Conservation (phyloP, 2,113 vertebrate genomes). For the Prochilodus magdalenae region DNA sequence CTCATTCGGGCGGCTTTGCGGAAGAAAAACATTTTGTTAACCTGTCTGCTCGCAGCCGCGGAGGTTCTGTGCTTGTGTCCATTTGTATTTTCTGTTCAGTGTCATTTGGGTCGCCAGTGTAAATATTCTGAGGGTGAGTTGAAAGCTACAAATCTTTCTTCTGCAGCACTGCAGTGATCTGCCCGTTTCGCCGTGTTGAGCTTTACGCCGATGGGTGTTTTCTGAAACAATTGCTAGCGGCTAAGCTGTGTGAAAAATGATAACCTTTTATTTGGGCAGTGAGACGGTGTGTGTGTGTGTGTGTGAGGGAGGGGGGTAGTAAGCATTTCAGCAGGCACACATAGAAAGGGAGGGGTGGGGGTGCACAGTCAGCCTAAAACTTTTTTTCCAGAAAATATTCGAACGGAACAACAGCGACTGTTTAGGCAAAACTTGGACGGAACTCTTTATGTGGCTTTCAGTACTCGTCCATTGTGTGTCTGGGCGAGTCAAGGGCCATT, state of each 20-base stretch:
- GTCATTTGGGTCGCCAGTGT: slow-evolving; percentile 44
- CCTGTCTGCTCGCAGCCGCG: slow-evolving; percentile 61
- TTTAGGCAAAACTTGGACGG: slow-evolving; percentile 10
- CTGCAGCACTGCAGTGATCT: slow-evolving; percentile 74
- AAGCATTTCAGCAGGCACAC: slow-evolving; percentile 53
- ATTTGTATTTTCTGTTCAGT: slow-evolving; percentile 58
- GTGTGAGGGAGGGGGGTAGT: slow-evolving; percentile 8
- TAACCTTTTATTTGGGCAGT: slow-evolving; percentile 13
- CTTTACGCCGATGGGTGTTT: slow-evolving; percentile 59
- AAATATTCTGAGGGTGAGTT: slow-evolving; percentile 73
- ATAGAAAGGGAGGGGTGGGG: slow-evolving; percentile 71
- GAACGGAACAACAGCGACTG: slow-evolving; percentile 14
- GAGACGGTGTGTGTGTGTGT: too few relatives aligned
- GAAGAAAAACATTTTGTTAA: slow-evolving; percentile 71
- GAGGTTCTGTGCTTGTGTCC: slow-evolving; percentile 63
- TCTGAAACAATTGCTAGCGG: slow-evolving; percentile 54
- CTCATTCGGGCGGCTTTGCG: slow-evolving; percentile 74
- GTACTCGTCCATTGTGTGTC: background rate
- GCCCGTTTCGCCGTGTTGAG: slow-evolving; percentile 62
- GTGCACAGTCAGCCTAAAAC: slow-evolving; percentile 71
- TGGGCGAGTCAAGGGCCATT: background rate
- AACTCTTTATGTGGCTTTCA: background rate
- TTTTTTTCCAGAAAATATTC: slow-evolving; percentile 65
- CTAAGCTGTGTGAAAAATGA: slow-evolving; percentile 5
- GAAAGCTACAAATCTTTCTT: slow-evolving; percentile 67